Base-by-base conservation (phyloP, 2,888 invertebrate genomes). In the Tetrapedia diversipes region DNA sequence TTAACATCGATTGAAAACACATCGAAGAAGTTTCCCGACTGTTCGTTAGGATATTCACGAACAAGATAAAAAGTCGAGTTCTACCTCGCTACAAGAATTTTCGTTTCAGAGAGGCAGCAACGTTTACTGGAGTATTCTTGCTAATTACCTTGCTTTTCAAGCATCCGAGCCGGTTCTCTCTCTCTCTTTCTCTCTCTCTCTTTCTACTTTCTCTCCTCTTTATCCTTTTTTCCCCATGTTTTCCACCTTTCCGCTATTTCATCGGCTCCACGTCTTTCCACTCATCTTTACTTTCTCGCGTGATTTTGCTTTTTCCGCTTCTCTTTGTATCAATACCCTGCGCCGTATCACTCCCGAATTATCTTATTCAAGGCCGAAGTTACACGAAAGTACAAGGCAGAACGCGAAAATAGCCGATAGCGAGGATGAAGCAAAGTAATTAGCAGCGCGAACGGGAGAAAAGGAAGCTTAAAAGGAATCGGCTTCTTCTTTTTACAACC, bases 1-100 rank as follows among this genome's bases (percentile, higher is more conserved):
- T 85, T 83, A 87, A 78, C 78, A 81, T 79, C 84, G 76, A 86
- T 83, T 81, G 80, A 81, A 66, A 86, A 82, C 73, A 80, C 82
- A 78, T 82, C 73, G 77, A 79, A 73, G 71, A 68, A 53, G 68
- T 61, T 79, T 53, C 19, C 22, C n/a, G 61, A 14, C 68, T 66
- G 77, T 75, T 82, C 81, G 66, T 84, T 83, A 70, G 45, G 60
- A 78, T 79, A 78, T 78, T 83, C 79, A 81, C 56, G 29, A 8
- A 16, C 22, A 49, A 37, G 41, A 64, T 69, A 72, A 68, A 79
- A 63, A 76, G 34, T 51, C 34, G 16, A 47, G 29, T 45, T 53
- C 22, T 24, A 16, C 22, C 41, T 49, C 37, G 61, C 45, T 67
- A 76, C 69, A 82, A 68, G 80, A 70, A 81, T 77, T 68, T 79